phyloP scores from a whole-genome alignment of 2,797 vertebrate genomes.

The Luscinia luscinia region DNA sequence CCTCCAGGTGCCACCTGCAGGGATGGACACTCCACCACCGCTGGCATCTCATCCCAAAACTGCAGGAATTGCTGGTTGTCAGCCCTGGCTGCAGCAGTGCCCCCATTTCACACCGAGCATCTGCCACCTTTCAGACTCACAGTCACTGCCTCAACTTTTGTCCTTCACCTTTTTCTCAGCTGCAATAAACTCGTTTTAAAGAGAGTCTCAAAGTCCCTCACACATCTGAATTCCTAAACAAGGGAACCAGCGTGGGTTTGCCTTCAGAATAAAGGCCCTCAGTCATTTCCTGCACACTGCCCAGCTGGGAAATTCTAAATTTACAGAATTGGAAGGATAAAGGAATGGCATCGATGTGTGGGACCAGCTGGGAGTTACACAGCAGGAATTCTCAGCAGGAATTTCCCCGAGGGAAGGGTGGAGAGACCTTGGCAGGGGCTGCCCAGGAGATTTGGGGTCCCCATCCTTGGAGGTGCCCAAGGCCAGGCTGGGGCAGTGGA shows the following conservation, averaged over 20 bases:
- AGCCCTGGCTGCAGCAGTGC: neutral
- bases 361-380: neutral
- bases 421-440: neutral
- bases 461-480: accelerated
- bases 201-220: neutral
- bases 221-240: neutral
- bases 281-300: neutral
- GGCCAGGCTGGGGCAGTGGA: neutral
- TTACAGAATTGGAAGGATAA: neutral
- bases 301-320: neutral
- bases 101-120: neutral
- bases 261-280: neutral
- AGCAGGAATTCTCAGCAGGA: neutral
- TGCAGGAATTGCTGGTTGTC: neutral
- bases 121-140: neutral
- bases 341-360: accelerated
- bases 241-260: neutral
- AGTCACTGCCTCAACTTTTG: neutral
- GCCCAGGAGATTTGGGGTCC: neutral
- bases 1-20: neutral
- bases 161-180: neutral
- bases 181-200: neutral
- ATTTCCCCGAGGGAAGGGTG: neutral
- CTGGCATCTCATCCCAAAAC: neutral
- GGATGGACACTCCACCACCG: neutral